A percentile compares a stretch with the other conserved stretches of the same genome.
phyloP scores from a whole-genome alignment of 2,797 vertebrate species.

The Chloroceryle inda region DNA sequence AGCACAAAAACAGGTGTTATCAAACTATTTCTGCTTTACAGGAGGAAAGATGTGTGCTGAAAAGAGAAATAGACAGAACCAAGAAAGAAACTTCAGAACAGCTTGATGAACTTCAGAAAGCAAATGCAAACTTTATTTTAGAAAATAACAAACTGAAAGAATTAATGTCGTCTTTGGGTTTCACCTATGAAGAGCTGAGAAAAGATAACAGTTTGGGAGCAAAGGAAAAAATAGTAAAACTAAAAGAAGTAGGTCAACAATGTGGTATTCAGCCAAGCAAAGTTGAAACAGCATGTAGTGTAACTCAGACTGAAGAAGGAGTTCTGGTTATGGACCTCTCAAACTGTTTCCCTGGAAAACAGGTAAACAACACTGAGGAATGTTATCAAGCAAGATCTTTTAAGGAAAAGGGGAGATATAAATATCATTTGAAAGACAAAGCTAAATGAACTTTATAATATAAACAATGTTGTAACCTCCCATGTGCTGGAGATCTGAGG shows the following conservation, averaged over 20 bases:
- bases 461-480: not conserved
- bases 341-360: not conserved
- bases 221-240: not conserved
- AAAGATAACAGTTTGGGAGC: not conserved
- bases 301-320: not conserved
- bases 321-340: not conserved
- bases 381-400: not conserved
- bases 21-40: slow-evolving; percentile 81
- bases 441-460: not conserved
- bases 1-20: slow-evolving; percentile 71
- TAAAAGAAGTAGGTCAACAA: slow-evolving; percentile 10
- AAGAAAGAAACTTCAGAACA: not conserved
- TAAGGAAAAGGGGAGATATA: not conserved
- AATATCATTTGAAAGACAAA: not conserved
- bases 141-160: slow-evolving; percentile 61
- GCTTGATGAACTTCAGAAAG: not conserved
- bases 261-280: not conserved
- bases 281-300: not conserved
- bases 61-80: not conserved
- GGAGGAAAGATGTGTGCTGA: slow-evolving; percentile 64
- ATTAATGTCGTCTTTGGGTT: slow-evolving; percentile 15
- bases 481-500: fast-evolving
- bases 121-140: not conserved
- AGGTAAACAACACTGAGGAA: not conserved
- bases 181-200: slow-evolving; percentile 10